These are phyloP conservation scores for Cnemophilus loriae DNA, from an alignment of 2,113 vertebrate species.

Conservation along the genomic window DNA sequence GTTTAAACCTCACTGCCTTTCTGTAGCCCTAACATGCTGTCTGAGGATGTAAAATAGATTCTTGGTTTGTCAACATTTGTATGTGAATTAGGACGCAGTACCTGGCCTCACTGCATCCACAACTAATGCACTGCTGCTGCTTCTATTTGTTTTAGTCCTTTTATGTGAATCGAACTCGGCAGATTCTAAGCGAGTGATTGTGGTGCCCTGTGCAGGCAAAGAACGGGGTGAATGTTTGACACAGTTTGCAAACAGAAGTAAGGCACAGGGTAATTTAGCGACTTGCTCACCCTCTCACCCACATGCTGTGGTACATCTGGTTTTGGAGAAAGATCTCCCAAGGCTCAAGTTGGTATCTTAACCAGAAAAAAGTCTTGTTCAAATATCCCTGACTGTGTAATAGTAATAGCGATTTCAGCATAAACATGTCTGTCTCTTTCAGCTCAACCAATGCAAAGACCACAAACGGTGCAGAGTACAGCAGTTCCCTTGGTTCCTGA, in stretches of 20 bases:
- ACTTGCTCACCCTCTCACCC: background rate
- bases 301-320: background rate
- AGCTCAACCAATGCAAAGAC: background rate
- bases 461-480: background rate
- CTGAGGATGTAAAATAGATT: background rate
- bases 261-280: background rate
- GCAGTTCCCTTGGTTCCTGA: background rate
- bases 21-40: background rate
- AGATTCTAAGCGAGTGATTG: background rate
- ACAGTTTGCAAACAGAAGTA: background rate
- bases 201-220: background rate
- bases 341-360: background rate
- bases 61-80: background rate
- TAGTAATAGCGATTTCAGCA: background rate
- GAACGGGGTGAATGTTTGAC: background rate
- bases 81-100: background rate
- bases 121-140: background rate
- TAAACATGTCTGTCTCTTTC: background rate
- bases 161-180: background rate
- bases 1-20: background rate
- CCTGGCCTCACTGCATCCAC: background rate
- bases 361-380: background rate
- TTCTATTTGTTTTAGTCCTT: background rate
- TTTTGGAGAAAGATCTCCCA: background rate
- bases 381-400: background rate